phyloP scores from a whole-genome alignment of 2,797 vertebrate genomes.

The Dicrostonyx torquatus region DNA sequence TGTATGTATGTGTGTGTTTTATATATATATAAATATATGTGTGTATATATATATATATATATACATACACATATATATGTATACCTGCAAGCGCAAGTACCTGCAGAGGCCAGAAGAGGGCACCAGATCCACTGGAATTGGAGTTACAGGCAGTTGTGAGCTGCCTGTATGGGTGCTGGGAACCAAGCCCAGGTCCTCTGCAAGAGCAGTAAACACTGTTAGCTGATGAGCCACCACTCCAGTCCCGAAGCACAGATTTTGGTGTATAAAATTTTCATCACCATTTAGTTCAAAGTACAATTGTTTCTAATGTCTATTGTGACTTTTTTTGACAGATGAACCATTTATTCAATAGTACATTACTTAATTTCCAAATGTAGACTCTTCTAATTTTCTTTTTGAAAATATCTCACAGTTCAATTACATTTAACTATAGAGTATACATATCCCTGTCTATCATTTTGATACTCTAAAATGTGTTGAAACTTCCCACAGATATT shows the following conservation, averaged over 20 bases:
- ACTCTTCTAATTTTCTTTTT: not conserved
- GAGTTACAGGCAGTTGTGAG: not conserved
- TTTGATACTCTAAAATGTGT: not conserved
- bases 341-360: not conserved
- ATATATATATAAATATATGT: too few relatives aligned
- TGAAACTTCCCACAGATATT: not conserved
- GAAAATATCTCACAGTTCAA: not conserved
- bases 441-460: not conserved
- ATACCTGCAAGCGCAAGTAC: not conserved
- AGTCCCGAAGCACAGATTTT: not conserved
- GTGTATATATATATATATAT: not conserved
- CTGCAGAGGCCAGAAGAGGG: not conserved
- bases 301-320: slow-evolving; percentile 17
- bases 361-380: slow-evolving; percentile 37
- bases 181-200: not conserved
- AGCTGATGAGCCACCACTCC: not conserved
- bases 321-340: not conserved
- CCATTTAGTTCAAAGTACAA: not conserved
- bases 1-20: not conserved
- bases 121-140: not conserved
- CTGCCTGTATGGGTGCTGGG: not conserved
- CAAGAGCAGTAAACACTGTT: not conserved
- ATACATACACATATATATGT: too few relatives aligned
- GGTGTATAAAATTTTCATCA: not conserved
- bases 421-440: slow-evolving; percentile 5